Evolutionary conservation across 2,888 invertebrate species (phyloP).

Genomic region (Pedicia rivosa): DNA sequence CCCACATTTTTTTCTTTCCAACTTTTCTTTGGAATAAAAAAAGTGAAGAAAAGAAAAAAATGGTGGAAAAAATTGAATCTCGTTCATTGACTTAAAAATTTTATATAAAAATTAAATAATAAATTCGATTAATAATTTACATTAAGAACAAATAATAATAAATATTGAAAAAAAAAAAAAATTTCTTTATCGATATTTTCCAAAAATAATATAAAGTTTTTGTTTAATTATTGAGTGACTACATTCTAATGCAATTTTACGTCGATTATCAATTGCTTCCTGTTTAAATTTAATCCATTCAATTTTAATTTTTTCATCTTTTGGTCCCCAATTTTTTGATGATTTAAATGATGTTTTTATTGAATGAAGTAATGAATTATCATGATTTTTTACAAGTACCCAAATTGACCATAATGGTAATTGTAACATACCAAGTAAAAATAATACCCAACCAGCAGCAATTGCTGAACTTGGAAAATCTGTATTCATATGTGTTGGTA

Average conservation of each 20-base stretch:
- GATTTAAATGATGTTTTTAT: conserved; percentile 35
- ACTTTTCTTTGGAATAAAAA: too few relatives aligned
- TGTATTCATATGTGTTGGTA: conserved; percentile 39
- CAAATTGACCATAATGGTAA: conserved; percentile 34
- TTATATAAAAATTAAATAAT: too few relatives aligned
- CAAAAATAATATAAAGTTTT: conserved; percentile 20
- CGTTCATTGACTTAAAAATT: too few relatives aligned
- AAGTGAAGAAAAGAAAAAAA: too few relatives aligned
- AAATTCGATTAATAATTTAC: too few relatives aligned
- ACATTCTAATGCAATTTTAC: conserved; percentile 14
- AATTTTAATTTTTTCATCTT: conserved; percentile 32
- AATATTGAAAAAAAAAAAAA: too few relatives aligned
- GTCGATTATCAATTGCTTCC: conserved; percentile 30
- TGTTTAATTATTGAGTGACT: conserved; percentile 21
- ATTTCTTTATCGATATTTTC: too few relatives aligned
- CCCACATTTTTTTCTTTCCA: too few relatives aligned
- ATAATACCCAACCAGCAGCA: conserved; percentile 36
- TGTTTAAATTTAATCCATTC: conserved; percentile 43
- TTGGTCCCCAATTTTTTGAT: conserved; percentile 46
- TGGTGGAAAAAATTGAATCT: too few relatives aligned
- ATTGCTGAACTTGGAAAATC: conserved; percentile 41
- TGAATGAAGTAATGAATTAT: conserved; percentile 17
- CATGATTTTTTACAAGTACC: conserved; percentile 18
- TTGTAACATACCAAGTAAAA: conserved; percentile 33
- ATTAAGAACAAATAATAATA: too few relatives aligned